Evolutionary conservation across 2,888 invertebrate genomes (phyloP), one percentile per base, ranked within the genome.

Genomic region (Pterostichus madidus): DNA sequence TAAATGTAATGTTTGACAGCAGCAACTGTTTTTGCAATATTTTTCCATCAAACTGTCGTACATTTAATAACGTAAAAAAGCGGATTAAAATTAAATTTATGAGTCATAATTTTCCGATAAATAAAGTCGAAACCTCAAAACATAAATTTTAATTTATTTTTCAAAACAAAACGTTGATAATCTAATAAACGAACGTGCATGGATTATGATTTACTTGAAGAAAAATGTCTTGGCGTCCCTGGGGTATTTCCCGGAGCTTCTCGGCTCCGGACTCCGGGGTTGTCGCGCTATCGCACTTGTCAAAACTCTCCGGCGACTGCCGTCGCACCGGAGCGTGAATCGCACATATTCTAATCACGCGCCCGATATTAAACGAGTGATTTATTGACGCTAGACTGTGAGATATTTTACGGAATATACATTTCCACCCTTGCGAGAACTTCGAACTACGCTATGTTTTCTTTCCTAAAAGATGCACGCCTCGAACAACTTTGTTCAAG

Each of bases 321-420:
- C 39, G 39, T 39, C 39, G 39, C 8, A 39, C 6, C 39, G 7
- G 39, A 39, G 39, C 39, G 31, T 13, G 64, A 61, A 61, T 61
- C 64, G 49, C 80, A 80, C 87, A 87, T 87, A 87, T 87, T 87
- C 87, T 85, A 86, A 87, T 88, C 88, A 88, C 87, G 88, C 86
- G 86, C 86, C 85, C 84, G 85, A 86, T 87, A 87, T 87, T 86
- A 87, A 88, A 87, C 87, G 86, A 80, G 87, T 88, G 88, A 88
- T 88, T 88, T 88, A 88, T 88, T 87, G 86, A 56, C 44, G 56
- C 11, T 52, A 32, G 71, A 52, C 49, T 52, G 49, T 24, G 17
- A 73, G 80, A 80, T 73, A 73, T 78, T 78, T 78, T 61, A 44
- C 31, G 71, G 68, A 68, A 80, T 68, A 79, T 64, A 61, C 61